Percentiles rank a stretch among this genome's conserved stretches.
These are phyloP conservation scores for Drosophila paramelanica DNA, from an alignment of 2,888 invertebrate genomes.

Conservation along the genomic window DNA sequence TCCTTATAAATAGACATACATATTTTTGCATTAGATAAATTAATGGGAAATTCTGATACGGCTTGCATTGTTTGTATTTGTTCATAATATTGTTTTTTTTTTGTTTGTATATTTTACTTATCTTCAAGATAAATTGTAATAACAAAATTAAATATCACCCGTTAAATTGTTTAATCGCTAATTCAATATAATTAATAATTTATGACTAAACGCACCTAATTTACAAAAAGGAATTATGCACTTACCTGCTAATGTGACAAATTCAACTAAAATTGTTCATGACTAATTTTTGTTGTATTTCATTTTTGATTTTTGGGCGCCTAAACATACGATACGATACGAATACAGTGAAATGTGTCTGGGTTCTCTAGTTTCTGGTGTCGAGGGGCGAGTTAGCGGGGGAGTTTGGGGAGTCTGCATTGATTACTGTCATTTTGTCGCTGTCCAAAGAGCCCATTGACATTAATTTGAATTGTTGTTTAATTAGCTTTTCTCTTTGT, in stretches of 20 bases:
- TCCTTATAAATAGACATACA: conserved; percentile 11
- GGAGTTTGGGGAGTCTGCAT: conserved; percentile 6
- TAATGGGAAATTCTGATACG: conserved; percentile 21
- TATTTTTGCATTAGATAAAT: conserved; percentile 26
- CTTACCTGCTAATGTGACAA: conserved; percentile 66
- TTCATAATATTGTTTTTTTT: neutral
- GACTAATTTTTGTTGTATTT: conserved; percentile 31
- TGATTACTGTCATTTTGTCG: conserved; percentile 31
- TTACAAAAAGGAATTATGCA: conserved; percentile 46
- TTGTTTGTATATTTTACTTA: conserved; percentile 23
- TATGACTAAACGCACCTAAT: conserved; percentile 42
- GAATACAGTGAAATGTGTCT: conserved; percentile 8
- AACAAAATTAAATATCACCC: conserved; percentile 75
- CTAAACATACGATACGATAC: conserved; percentile 18
- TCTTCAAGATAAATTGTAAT: conserved; percentile 51
- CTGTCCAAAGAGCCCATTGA: conserved; percentile 41
- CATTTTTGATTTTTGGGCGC: conserved; percentile 13
- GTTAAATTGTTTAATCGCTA: conserved; percentile 67
- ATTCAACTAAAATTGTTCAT: conserved; percentile 45
- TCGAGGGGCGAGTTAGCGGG: neutral
- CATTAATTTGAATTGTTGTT: conserved; percentile 48
- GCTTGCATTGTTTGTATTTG: conserved; percentile 3
- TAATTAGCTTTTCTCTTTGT: conserved; percentile 46
- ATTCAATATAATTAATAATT: conserved; percentile 51
- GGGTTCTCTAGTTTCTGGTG: conserved; percentile 15